A percentile compares a stretch with the other conserved stretches of the same genome.
Evolutionary conservation across 2,888 invertebrate species (phyloP).

Genomic region (Drymonia ruficornis): DNA sequence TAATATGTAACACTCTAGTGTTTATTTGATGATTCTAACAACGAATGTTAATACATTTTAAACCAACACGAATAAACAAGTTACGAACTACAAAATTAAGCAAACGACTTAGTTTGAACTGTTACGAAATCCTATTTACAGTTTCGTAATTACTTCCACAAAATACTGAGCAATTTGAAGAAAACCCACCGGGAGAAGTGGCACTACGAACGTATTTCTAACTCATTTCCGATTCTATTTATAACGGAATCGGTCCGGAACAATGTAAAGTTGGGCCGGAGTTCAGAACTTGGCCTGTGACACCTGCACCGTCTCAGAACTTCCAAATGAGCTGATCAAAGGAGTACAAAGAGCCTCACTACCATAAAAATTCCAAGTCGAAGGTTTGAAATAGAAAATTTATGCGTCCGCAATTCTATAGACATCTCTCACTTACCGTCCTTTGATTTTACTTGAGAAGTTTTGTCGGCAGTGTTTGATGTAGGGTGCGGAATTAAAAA

Average conservation of each 20-base stretch:
- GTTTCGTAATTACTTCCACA: neutral
- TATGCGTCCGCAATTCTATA: conserved; percentile 32
- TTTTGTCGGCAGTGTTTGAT: neutral
- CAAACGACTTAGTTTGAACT: neutral
- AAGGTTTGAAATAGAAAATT: conserved; percentile 25
- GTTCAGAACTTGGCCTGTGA: conserved; percentile 35
- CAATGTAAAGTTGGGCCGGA: conserved; percentile 37
- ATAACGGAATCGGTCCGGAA: conserved; percentile 18
- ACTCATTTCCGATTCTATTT: conserved; percentile 26
- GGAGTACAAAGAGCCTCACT: conserved; percentile 40
- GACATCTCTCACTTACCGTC: conserved; percentile 21
- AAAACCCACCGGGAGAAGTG: neutral
- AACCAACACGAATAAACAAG: neutral
- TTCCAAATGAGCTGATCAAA: conserved; percentile 50
- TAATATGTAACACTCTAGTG: neutral
- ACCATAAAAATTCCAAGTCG: conserved; percentile 43
- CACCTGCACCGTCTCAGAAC: conserved; percentile 61
- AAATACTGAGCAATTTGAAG: conserved; percentile 5
- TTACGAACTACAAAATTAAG: neutral
- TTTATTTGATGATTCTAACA: neutral
- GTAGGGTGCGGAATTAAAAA: neutral
- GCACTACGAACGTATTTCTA: neutral
- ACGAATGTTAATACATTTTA: neutral
- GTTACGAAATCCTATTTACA: conserved; percentile 1
- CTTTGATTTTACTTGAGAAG: conserved; percentile 9